Evolutionary conservation across 2,113 vertebrate species (phyloP), one percentile per base, ranked within the genome.

Genomic region (Erpornis zantholeuca): DNA sequence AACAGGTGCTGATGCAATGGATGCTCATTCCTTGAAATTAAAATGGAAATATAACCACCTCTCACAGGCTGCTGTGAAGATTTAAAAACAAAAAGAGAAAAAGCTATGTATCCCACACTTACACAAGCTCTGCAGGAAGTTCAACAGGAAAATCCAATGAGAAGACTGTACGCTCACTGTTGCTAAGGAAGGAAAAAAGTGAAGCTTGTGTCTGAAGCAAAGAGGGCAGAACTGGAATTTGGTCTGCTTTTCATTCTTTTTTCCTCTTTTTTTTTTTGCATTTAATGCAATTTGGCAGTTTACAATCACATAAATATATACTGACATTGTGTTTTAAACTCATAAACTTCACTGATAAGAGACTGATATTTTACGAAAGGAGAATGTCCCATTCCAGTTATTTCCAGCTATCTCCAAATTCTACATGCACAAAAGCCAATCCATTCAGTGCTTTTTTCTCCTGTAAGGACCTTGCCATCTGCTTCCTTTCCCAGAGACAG

Each of bases 311-410:
- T 9, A 78, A 78, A 59, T 24, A 59, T 3, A n/a, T 20, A 42
- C 0, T 64, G 31, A 71, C 57, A n/a, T 20, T 65, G 44, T 25
- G 28, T 53, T 96, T 64, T 22, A 40, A 61, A 50, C 21, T 35
- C 53, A 49, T 15, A 17, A 63, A 60, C 23, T 31, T 57, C 77
- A 47, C 38, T 15, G 12, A 0, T 33, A 49, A 15, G 25, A 63
- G 27, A 33, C 12, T 11, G n/a, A 21, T 16, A 20, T 10, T 86
- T 63, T 15, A 49, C 11, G n/a, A 65, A 29, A 45, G 42, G 7
- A 50, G 18, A 2, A 54, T 1, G 3, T 59, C 9, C 45, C 18
- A 31, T 33, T 59, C 49, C 35, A 2, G 0, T 25, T 10, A 71
- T 40, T n/a, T 57, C 12, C 45, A 63, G n/a, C 20, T 23, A 53